Base-by-base conservation (phyloP, 2,113 vertebrate species). In the Microcebus ravelobensis region DNA sequence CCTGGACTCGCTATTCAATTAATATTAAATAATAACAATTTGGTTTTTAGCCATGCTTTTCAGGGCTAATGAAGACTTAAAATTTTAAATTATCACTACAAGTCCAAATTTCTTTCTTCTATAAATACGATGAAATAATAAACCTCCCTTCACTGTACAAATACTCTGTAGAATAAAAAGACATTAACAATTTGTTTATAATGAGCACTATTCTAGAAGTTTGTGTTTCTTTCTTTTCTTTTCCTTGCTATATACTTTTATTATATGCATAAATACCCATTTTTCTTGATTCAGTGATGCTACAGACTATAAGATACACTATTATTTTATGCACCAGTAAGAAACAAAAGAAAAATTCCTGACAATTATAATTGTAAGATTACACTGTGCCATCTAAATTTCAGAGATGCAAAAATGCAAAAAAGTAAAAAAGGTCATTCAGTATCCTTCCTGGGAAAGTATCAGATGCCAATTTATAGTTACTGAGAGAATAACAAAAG, bases 21-120 rank as follows among this genome's bases (percentile, higher is more conserved):
- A 91, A 77, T 84, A 88, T 59, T 83, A 96, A 95, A 87, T 68
- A 92, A 34, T 67, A 95, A 83, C 23, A 92, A 80, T 82, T 74
- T 61, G 91, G 77, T 63, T 93, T 61, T 94, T 17, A 90, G 39
- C 20, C 2, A 50, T 23, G 42, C 55, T 81, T 57, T 88, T 80
- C 52, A 85, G 34, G 23, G 34, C 76, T 95, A 86, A 65, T 55
- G 36, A 48, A 93, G 70, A 67, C 45, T 92, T 92, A 48, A 55
- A 52, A 70, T 59, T 90, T 76, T 42, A 96, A 94, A 61, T 81
- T 17, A 74, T 89, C 45, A 83, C 25, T 34, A 14, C n/a, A 52
- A 87, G 39, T 20, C 55, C 71, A n/a, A 89, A 80, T 29, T 86
- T 79, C 79, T 87, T 71, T 45, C 65, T 39, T 96, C 45, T 48